A percentile compares a stretch with the other conserved stretches of the same genome.
phyloP scores from a whole-genome alignment of 2,888 invertebrate genomes.

The Drosophila borealis region DNA sequence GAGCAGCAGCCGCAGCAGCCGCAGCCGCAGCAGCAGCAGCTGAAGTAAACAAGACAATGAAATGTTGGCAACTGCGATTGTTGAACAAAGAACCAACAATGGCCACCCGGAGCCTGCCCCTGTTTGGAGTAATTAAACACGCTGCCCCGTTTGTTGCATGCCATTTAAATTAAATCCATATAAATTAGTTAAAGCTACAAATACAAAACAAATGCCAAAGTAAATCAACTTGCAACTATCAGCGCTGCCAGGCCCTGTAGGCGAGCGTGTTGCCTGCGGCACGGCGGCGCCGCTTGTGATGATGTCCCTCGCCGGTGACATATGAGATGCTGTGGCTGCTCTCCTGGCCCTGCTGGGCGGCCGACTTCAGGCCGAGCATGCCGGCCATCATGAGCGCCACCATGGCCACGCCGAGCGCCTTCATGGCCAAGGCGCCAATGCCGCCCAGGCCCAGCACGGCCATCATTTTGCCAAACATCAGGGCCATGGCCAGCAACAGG shows the following conservation, averaged over 20 bases:
- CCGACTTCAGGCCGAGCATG: constrained; percentile 91
- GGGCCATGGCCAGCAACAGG: constrained; percentile 86
- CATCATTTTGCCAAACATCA: constrained; percentile 92
- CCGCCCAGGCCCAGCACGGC: constrained; percentile 91
- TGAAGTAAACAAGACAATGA: constrained; percentile 29
- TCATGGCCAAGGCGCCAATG: constrained; percentile 91
- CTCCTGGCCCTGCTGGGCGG: constrained; percentile 86
- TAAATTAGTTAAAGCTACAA: constrained; percentile 61
- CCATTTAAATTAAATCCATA: constrained; percentile 56
- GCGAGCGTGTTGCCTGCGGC: constrained; percentile 84
- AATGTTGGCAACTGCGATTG: constrained; percentile 31
- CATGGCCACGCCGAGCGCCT: constrained; percentile 90
- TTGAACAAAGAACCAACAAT: constrained; percentile 30
- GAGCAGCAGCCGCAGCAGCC: constrained; percentile 25
- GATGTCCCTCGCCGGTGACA: constrained; percentile 84
- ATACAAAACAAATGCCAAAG: constrained; percentile 39
- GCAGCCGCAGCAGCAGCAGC: constrained; percentile 19
- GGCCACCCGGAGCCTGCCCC: constrained; percentile 8
- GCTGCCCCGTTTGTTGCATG: constrained; percentile 34
- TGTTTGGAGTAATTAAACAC: constrained; percentile 34
- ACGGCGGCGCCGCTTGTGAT: constrained; percentile 81
- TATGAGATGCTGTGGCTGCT: constrained; percentile 86
- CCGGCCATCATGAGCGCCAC: constrained; percentile 91
- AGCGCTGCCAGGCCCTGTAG: constrained; percentile 86
- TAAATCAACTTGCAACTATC: constrained; percentile 1